phyloP scores from a whole-genome alignment of 1,140 invertebrate species.

The Bombus haemorrhoidalis region DNA sequence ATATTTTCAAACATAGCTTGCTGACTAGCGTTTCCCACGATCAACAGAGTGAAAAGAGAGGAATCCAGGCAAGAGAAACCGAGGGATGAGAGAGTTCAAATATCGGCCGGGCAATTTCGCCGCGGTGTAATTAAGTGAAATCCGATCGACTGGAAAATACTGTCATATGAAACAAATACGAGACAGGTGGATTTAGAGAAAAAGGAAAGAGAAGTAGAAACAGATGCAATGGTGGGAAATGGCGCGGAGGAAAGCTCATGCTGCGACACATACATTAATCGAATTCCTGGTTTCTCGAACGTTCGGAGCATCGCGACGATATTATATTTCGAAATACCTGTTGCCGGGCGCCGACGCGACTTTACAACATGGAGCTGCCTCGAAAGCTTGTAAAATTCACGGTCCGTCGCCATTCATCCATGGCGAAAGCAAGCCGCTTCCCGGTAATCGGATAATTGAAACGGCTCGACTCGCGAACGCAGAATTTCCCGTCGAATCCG shows the following conservation, averaged over 20 bases:
- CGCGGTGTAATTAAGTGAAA: constrained; percentile 43
- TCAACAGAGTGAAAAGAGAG: not conserved
- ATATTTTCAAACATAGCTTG: constrained; percentile 19
- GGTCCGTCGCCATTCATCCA: constrained; percentile 18
- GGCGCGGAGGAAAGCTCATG: no score
- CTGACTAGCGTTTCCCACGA: not conserved
- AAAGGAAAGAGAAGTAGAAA: not conserved
- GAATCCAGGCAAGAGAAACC: not conserved
- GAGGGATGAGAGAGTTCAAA: constrained; percentile 1
- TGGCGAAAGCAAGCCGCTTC: constrained; percentile 13
- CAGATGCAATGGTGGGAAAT: not conserved
- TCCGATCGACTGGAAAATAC: constrained; percentile 42
- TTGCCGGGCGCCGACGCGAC: not conserved
- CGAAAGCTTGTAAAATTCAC: constrained; percentile 29
- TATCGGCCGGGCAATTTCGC: constrained; percentile 38
- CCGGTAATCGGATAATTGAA: constrained; percentile 38
- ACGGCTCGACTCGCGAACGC: not conserved
- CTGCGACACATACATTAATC: constrained; percentile 14
- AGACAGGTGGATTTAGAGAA: no score
- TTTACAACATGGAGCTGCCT: not conserved
- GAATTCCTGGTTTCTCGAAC: constrained; percentile 28
- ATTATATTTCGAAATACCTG: constrained; percentile 51
- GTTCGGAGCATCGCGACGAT: not conserved
- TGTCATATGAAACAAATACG: constrained; percentile 27
- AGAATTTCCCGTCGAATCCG: constrained; percentile 21